Evolutionary conservation across 1,140 invertebrate genomes (phyloP).

Genomic region (Colletes latitarsis): DNA sequence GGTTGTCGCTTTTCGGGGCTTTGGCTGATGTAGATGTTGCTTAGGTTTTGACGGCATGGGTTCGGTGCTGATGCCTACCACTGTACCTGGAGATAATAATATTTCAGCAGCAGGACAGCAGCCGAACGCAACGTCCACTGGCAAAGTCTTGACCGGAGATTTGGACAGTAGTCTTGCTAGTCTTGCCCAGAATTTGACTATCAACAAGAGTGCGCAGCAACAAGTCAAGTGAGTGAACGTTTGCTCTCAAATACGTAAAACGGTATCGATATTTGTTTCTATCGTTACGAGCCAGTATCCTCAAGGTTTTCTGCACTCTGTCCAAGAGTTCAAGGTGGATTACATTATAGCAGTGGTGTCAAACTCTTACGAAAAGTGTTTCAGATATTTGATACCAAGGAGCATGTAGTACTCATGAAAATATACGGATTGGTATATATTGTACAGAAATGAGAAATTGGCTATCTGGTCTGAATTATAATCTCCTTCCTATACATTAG

Average conservation of each 20-base stretch:
- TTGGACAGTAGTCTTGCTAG: constrained; percentile 95
- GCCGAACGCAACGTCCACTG: constrained; percentile 78
- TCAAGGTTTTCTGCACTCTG: no score
- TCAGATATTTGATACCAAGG: no score
- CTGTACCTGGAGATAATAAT: constrained; percentile 65
- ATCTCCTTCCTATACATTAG: no score
- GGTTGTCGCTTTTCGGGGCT: constrained; percentile 44
- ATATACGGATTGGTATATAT: no score
- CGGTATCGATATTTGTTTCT: background rate
- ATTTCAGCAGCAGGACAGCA: constrained; percentile 79
- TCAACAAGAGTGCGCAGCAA: constrained; percentile 90
- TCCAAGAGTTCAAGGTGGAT: no score
- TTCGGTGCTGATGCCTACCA: constrained; percentile 83
- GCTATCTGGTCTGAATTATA: no score
- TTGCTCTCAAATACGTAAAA: background rate
- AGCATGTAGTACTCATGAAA: no score
- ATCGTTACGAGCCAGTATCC: no score
- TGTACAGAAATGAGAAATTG: no score
- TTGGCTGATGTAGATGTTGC: constrained; percentile 66
- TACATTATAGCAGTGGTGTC: no score
- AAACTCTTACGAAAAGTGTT: no score
- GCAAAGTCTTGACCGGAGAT: constrained; percentile 93
- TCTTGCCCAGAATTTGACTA: constrained; percentile 94
- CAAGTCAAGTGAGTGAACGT: constrained; percentile 85
- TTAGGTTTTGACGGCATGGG: constrained; percentile 86